Evolutionary conservation across 2,113 vertebrate genomes (phyloP), one percentile per base, ranked within the genome.

Genomic region (Sorex araneus): DNA sequence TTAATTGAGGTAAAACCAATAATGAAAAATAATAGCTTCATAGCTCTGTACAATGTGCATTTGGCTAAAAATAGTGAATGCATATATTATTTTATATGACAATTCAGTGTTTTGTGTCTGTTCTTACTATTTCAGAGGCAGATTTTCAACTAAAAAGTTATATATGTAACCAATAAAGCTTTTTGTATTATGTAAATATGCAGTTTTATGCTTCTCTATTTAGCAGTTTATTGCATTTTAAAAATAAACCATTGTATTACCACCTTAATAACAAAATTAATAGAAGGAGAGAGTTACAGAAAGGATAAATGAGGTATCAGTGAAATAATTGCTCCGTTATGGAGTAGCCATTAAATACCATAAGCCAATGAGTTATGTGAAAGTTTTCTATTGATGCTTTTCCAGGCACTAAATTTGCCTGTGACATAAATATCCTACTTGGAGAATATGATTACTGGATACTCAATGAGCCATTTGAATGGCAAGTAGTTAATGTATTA

Each of bases 401-500:
- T 78, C 70, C 23, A 92, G 34, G 11, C 40, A 86, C 32, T 89
- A 30, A 86, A 90, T 94, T 84, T 89, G 25, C 64, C 77, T 77
- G 63, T 70, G 47, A 90, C 57, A 34, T n/a, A 95, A 94, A 88
- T 12, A 70, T 74, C 36, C 32, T 66, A 78, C 88, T 63, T 87
- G 67, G 50, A 83, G 50, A 54, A 67, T 63, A 77, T 50, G 73
- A 85, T 75, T 88, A 23, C 71, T 50, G 27, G 50, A 88, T 25
- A 75, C 12, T 90, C 82, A 86, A 3, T 18, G 30, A 95, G 75
- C 66, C 87, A 83, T 88, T 69, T 89, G 84, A 94, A 73, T 87
- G 74, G 34, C 78, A 91, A 71, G 74, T 8, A 60, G 67, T 80
- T 83, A 71, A 89, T 73, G 50, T 10, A 57, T 94, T 81, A 69